phyloP scores from a whole-genome alignment of 2,888 invertebrate genomes.

The Rotaria socialis region DNA sequence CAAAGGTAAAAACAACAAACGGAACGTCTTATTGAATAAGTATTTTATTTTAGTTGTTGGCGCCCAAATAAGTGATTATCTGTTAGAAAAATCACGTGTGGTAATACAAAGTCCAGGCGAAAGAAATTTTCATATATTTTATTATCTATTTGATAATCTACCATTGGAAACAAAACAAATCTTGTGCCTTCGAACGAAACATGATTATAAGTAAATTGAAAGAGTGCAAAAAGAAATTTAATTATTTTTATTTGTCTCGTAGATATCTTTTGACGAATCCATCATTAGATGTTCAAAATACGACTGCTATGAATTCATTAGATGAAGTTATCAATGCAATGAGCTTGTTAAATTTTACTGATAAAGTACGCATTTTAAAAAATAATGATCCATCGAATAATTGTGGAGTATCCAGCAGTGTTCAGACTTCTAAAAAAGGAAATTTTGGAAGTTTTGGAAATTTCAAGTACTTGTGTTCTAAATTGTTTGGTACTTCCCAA shows the following conservation, averaged over 20 bases:
- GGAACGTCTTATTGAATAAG: background rate
- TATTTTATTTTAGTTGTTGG: slow-evolving; percentile 52
- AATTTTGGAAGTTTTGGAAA: too few relatives aligned
- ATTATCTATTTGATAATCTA: slow-evolving; percentile 55
- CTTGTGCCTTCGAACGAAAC: background rate
- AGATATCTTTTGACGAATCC: background rate
- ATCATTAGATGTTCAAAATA: background rate
- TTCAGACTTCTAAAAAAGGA: too few relatives aligned
- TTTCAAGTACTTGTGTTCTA: too few relatives aligned
- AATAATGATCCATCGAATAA: background rate
- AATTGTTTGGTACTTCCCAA: too few relatives aligned
- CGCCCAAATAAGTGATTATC: slow-evolving; percentile 58
- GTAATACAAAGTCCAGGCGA: slow-evolving; percentile 55
- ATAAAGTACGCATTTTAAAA: slow-evolving; percentile 50
- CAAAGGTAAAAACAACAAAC: slow-evolving; percentile 50
- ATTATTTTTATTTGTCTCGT: background rate
- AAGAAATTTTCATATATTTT: slow-evolving; percentile 58
- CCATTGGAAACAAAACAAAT: background rate
- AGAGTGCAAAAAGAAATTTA: background rate
- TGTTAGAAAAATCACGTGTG: slow-evolving; percentile 57
- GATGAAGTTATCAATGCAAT: slow-evolving; percentile 54
- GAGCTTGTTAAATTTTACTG: slow-evolving; percentile 56
- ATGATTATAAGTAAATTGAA: background rate
- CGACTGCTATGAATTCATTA: background rate
- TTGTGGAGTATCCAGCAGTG: too few relatives aligned